Evolutionary conservation across 2,113 vertebrate species (phyloP).

Genomic region (Vanacampus margaritifer): DNA sequence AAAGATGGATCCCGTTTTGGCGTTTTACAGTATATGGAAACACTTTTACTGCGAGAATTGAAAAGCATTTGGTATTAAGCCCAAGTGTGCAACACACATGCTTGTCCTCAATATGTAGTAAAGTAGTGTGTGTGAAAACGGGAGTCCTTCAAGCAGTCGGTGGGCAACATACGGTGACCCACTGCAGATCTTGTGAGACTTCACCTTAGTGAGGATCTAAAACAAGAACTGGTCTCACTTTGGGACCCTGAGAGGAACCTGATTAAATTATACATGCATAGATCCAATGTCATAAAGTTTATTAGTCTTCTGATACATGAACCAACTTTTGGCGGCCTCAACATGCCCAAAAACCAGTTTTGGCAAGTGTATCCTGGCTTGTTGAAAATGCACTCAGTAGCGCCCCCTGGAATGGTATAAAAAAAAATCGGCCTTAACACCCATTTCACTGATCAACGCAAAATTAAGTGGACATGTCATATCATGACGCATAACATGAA

Average conservation of each 20-base stretch:
- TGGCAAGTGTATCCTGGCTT: too few relatives aligned
- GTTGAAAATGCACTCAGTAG: background rate
- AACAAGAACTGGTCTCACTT: background rate
- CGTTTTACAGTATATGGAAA: background rate
- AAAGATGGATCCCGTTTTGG: conserved; percentile 4
- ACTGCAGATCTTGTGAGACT: background rate
- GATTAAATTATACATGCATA: too few relatives aligned
- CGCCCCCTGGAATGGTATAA: too few relatives aligned
- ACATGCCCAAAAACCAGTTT: too few relatives aligned
- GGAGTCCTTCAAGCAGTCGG: background rate
- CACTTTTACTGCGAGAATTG: background rate
- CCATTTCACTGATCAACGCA: too few relatives aligned
- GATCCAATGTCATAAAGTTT: too few relatives aligned
- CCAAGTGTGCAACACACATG: background rate
- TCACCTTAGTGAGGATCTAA: background rate
- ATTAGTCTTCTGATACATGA: too few relatives aligned
- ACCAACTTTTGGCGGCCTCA: too few relatives aligned
- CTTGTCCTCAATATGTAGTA: background rate
- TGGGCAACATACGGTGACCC: background rate
- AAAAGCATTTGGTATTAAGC: background rate
- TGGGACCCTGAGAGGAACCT: background rate
- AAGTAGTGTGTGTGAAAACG: background rate
- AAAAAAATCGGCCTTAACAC: too few relatives aligned
- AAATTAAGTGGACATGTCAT: background rate
- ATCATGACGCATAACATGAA: background rate